Evolutionary conservation across 2,888 invertebrate species (phyloP).

Genomic region (Acronicta alni): DNA sequence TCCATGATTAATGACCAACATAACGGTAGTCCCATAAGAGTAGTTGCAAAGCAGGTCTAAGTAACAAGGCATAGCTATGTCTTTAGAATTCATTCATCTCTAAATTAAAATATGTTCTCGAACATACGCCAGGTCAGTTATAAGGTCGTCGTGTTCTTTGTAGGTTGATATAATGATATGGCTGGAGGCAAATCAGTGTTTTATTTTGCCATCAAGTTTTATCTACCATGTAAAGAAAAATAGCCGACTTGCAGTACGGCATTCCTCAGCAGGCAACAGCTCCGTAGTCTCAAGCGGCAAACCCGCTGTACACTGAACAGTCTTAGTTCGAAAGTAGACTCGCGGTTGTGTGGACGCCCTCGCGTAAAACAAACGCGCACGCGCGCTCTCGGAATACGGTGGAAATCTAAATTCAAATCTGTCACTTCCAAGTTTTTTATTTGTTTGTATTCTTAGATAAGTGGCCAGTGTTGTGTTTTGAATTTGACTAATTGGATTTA

Average conservation of each 20-base stretch:
- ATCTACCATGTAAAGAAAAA: conserved; percentile 73
- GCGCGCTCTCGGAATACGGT: conserved; percentile 71
- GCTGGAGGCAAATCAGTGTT: conserved; percentile 57
- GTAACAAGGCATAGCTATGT: conserved; percentile 35
- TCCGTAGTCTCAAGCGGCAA: conserved; percentile 47
- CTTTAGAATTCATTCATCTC: conserved; percentile 21
- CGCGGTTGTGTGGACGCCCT: conserved; percentile 77
- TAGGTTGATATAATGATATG: conserved; percentile 33
- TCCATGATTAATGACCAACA: conserved; percentile 28
- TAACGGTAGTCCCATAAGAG: conserved; percentile 44
- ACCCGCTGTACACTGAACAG: conserved; percentile 25
- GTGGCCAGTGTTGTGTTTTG: conserved; percentile 80
- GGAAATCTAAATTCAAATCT: conserved; percentile 68
- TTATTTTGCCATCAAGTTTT: conserved; percentile 70
- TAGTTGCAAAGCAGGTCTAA: conserved; percentile 44
- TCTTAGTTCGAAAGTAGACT: conserved; percentile 86
- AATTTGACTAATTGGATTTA: conserved; percentile 66
- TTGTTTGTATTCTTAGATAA: conserved; percentile 53
- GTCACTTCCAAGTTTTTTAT: conserved; percentile 58
- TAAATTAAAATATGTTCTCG: conserved; percentile 33
- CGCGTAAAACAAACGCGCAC: conserved; percentile 61
- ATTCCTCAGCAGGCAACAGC: conserved; percentile 72
- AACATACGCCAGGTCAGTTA: conserved; percentile 33
- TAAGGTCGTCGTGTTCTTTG: conserved; percentile 37
- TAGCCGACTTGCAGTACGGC: conserved; percentile 78